A percentile compares a stretch with the other conserved stretches of the same genome.
Evolutionary conservation across 2,888 invertebrate genomes (phyloP).

Genomic region (Synanthedon tipuliformis): DNA sequence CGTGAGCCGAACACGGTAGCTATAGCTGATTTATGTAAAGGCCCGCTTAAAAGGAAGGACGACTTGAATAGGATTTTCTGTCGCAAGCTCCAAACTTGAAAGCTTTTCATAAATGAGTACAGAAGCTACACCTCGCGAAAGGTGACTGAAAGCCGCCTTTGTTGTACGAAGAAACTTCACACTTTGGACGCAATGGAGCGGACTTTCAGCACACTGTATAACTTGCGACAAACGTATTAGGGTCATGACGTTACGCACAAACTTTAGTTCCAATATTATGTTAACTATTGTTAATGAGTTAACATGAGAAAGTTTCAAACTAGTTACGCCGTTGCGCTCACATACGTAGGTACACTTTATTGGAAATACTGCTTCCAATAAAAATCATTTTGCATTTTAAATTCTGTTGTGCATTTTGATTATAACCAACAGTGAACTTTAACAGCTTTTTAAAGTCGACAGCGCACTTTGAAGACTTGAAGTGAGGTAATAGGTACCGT

Average conservation of each 20-base stretch:
- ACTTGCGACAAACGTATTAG: neutral
- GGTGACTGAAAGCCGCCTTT: slow-evolving; percentile 46
- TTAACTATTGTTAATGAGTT: neutral
- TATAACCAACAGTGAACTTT: no score
- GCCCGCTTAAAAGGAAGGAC: slow-evolving; percentile 42
- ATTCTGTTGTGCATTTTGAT: no score
- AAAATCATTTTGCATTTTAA: no score
- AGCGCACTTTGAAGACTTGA: no score
- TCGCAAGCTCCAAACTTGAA: slow-evolving; percentile 37
- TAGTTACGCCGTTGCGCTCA: neutral
- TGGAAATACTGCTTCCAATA: neutral
- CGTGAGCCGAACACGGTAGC: slow-evolving; percentile 40
- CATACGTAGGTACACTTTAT: neutral
- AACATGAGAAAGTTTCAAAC: neutral
- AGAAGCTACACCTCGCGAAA: slow-evolving; percentile 40
- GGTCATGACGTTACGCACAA: neutral
- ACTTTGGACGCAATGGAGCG: slow-evolving; percentile 27
- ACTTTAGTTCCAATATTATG: neutral
- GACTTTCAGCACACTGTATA: slow-evolving; percentile 11
- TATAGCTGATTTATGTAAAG: slow-evolving; percentile 52
- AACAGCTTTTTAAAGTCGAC: no score
- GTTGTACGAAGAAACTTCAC: slow-evolving; percentile 27
- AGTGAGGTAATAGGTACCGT: no score
- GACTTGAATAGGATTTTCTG: slow-evolving; percentile 59
- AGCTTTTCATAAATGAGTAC: slow-evolving; percentile 62